These are phyloP conservation scores for Elmis aenea DNA, from an alignment of 2,888 invertebrate genomes.

Conservation along the genomic window DNA sequence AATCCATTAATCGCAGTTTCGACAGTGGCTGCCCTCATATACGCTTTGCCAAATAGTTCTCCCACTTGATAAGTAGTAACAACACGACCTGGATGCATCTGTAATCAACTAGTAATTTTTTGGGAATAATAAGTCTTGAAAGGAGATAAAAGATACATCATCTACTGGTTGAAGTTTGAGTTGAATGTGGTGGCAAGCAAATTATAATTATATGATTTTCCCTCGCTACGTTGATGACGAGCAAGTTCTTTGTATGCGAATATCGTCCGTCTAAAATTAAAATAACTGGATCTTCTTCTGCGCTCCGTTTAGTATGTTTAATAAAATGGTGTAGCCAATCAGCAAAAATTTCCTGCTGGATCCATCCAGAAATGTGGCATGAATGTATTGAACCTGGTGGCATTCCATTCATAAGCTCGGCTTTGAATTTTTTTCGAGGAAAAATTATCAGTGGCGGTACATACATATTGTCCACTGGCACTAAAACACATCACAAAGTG, in stretches of 20 bases:
- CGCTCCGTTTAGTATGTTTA: conserved; percentile 13
- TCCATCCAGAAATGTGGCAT: conserved; percentile 23
- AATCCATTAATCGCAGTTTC: no score
- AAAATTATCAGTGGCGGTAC: conserved; percentile 19
- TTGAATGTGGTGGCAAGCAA: conserved; percentile 34
- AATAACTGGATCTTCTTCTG: conserved; percentile 17
- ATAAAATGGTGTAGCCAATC: conserved; percentile 22
- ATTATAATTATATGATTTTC: conserved; percentile 28
- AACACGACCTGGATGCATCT: conserved; percentile 25
- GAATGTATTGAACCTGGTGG: conserved; percentile 30
- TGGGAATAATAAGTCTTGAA: conserved; percentile 28
- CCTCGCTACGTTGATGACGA: conserved; percentile 15
- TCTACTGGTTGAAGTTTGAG: conserved; percentile 32
- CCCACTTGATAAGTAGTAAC: conserved; percentile 27
- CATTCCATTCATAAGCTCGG: conserved; percentile 31
- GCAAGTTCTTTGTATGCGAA: conserved; percentile 16
- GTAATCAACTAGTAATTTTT: conserved; percentile 24
- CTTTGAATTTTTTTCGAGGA: conserved; percentile 31
- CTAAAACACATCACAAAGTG: conserved; percentile 4
- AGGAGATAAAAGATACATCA: conserved; percentile 23
- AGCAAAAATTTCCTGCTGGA: conserved; percentile 20
- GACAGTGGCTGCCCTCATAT: conserved; percentile 22
- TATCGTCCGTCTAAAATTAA: conserved; percentile 21
- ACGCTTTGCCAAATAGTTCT: conserved; percentile 26
- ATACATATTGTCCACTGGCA: conserved; percentile 1